Evolutionary conservation across 2,888 invertebrate genomes (phyloP).

Genomic region (Emmelina monodactyla): DNA sequence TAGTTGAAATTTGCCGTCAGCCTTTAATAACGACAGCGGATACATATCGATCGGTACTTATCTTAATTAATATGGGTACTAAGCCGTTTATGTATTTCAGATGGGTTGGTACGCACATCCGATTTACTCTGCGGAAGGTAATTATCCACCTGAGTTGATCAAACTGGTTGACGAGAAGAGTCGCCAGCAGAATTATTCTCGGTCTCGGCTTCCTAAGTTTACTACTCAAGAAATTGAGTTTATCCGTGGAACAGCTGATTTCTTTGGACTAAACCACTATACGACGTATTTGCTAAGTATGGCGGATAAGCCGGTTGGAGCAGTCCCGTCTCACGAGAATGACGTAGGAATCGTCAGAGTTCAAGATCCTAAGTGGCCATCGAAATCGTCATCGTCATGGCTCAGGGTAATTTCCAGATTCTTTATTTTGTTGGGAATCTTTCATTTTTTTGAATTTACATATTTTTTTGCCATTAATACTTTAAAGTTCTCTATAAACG

Average conservation of each 20-base stretch:
- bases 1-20: too few species aligned
- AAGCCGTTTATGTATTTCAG: too few species aligned
- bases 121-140: slow-evolving; percentile 59
- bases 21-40: too few species aligned
- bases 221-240: slow-evolving; percentile 52
- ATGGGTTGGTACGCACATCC: slow-evolving; percentile 66
- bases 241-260: slow-evolving; percentile 54
- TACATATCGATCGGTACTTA: too few species aligned
- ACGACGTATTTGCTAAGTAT: slow-evolving; percentile 52
- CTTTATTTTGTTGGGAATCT: too few species aligned
- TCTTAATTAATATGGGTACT: too few species aligned
- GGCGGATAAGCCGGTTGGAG: slow-evolving; percentile 46
- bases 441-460: too few species aligned
- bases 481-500: too few species aligned
- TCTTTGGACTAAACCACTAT: slow-evolving; percentile 59
- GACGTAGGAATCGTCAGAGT: slow-evolving; percentile 67
- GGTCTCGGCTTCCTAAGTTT: slow-evolving; percentile 66
- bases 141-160: slow-evolving; percentile 65
- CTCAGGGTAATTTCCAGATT: slow-evolving; percentile 55
- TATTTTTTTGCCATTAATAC: too few species aligned
- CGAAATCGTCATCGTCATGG: slow-evolving; percentile 67
- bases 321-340: slow-evolving; percentile 65
- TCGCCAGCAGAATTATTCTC: slow-evolving; percentile 53
- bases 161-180: slow-evolving; percentile 61
- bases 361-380: slow-evolving; percentile 68